phyloP scores from a whole-genome alignment of 2,113 vertebrate genomes.

The human region DNA sequence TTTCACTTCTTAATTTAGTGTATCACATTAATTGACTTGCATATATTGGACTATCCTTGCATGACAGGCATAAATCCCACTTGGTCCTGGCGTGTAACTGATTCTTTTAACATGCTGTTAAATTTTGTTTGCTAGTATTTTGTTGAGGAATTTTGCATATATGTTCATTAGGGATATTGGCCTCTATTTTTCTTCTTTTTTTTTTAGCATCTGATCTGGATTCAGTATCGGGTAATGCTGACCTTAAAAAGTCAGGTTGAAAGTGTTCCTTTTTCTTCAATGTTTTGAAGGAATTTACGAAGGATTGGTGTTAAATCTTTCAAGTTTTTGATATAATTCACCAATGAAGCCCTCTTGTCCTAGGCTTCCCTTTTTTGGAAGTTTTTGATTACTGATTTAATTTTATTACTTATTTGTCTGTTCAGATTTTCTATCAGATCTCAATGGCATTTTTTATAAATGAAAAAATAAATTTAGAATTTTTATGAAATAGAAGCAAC shows the following conservation, averaged over 20 bases:
- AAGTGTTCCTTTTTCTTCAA: background rate
- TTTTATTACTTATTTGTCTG: background rate
- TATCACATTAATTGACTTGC: background rate
- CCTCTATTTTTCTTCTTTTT: background rate
- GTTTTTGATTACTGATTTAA: background rate
- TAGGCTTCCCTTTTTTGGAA: background rate
- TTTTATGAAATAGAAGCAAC: background rate
- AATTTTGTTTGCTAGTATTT: background rate
- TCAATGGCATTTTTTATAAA: background rate
- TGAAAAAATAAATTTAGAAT: background rate
- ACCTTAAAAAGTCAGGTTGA: background rate
- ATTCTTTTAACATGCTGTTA: background rate
- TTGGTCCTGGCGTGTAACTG: background rate
- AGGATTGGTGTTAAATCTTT: background rate
- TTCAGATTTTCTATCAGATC: background rate
- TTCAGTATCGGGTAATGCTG: background rate
- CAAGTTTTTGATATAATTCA: background rate
- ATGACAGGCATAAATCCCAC: background rate
- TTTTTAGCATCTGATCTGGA: background rate
- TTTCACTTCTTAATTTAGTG: background rate
- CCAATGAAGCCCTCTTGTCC: background rate
- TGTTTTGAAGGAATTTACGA: background rate
- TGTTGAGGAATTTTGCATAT: background rate
- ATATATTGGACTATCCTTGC: background rate
- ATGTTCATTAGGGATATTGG: background rate